Conservation (phyloP, 2,888 invertebrate species). For the Pycnomerus fuliginosus region DNA sequence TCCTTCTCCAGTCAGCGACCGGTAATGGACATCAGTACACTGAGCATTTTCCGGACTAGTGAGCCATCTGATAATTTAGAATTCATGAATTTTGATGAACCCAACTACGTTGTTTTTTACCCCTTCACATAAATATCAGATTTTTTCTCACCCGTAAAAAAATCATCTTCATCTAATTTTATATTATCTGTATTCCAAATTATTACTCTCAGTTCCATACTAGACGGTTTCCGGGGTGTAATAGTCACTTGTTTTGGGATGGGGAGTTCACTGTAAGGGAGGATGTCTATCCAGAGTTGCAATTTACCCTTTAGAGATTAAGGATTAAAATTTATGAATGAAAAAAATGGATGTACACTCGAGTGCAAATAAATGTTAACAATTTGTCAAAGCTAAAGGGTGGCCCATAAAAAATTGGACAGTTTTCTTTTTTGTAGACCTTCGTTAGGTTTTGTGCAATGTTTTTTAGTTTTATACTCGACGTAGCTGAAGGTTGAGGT, state of each 20-base stretch:
- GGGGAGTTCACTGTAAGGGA: slow-evolving; percentile 58
- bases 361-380: too few relatives aligned
- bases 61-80: slow-evolving; percentile 62
- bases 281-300: slow-evolving; percentile 90
- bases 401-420: too few relatives aligned
- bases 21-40: slow-evolving; percentile 81
- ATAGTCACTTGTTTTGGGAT: slow-evolving; percentile 77
- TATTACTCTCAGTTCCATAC: slow-evolving; percentile 69
- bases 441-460: too few relatives aligned
- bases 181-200: slow-evolving; percentile 68
- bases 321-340: too few relatives aligned
- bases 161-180: slow-evolving; percentile 65
- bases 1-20: slow-evolving; percentile 75
- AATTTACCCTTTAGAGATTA: slow-evolving; percentile 70
- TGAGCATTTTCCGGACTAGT: slow-evolving; percentile 67
- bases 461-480: too few relatives aligned
- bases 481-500: too few relatives aligned
- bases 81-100: not conserved
- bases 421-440: too few relatives aligned
- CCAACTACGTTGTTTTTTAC: slow-evolving; percentile 1
- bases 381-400: too few relatives aligned
- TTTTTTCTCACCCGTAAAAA: slow-evolving; percentile 70
- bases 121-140: slow-evolving; percentile 63
- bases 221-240: slow-evolving; percentile 66
- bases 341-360: too few relatives aligned